phyloP scores from a whole-genome alignment of 2,797 vertebrate genomes.

The Neopelma chrysocephalum region DNA sequence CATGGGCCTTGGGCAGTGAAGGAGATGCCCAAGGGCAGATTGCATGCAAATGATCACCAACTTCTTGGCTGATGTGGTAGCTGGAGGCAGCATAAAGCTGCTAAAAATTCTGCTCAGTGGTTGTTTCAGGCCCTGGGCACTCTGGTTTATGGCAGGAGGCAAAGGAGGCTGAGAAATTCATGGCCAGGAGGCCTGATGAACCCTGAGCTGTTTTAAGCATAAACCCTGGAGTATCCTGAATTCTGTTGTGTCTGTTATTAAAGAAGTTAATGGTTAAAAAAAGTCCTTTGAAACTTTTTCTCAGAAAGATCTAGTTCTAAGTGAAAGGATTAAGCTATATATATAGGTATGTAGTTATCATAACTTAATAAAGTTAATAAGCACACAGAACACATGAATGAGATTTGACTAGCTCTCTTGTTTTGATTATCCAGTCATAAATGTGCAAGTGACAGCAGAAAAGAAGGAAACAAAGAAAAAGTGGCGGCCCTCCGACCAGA shows the following conservation, averaged over 20 bases:
- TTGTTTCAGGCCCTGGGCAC: not conserved
- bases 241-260: conserved; percentile 5
- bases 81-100: not conserved
- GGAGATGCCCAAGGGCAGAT: not conserved
- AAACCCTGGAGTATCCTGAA: not conserved
- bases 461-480: conserved; percentile 44
- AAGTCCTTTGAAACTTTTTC: conserved; percentile 25
- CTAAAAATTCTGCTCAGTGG: not conserved
- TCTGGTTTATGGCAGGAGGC: not conserved
- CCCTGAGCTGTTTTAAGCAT: not conserved
- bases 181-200: not conserved
- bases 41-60: not conserved
- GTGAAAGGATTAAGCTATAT: conserved; percentile 19
- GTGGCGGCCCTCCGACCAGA: not conserved
- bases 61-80: not conserved
- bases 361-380: conserved; percentile 51
- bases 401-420: conserved; percentile 37
- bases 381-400: conserved; percentile 3
- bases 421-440: conserved; percentile 50
- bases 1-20: not conserved
- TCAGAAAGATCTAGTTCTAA: conserved; percentile 27
- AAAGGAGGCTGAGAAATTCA: not conserved
- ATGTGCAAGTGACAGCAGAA: conserved; percentile 20
- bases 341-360: not conserved
- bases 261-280: conserved; percentile 21